Percentiles rank a stretch among this genome's conserved stretches.
Evolutionary conservation across 2,888 invertebrate species (phyloP).

Genomic region (Timema cristinae): DNA sequence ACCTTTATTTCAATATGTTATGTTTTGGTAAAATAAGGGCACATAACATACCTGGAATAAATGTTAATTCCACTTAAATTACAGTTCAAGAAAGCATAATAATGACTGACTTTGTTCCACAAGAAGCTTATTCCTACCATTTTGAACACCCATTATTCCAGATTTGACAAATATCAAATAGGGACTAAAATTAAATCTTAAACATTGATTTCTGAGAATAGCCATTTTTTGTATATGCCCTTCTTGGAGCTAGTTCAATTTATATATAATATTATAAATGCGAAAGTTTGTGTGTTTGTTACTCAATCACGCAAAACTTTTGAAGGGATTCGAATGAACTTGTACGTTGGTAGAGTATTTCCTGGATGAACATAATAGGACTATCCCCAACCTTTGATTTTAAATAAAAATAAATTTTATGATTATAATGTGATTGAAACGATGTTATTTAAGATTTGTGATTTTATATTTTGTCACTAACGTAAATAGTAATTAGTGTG

Average conservation of each 20-base stretch:
- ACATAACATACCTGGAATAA: slow-evolving; percentile 1
- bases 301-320: too few relatives aligned
- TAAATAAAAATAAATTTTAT: too few relatives aligned
- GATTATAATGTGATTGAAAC: too few relatives aligned
- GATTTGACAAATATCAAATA: background rate
- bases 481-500: too few relatives aligned
- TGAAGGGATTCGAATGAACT: too few relatives aligned
- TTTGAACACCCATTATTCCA: background rate
- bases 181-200: background rate
- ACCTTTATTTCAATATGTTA: background rate
- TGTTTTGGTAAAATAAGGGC: background rate
- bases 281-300: too few relatives aligned
- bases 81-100: background rate
- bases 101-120: background rate
- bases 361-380: too few relatives aligned
- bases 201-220: background rate
- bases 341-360: too few relatives aligned
- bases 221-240: background rate
- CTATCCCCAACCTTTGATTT: too few relatives aligned
- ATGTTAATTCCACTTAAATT: background rate
- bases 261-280: too few relatives aligned
- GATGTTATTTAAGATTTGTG: too few relatives aligned
- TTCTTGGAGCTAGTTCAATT: background rate
- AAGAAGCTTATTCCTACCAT: background rate
- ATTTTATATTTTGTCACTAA: too few relatives aligned